Base-by-base conservation (phyloP, 2,888 invertebrate genomes). In the Cecidostiba fungosa region DNA sequence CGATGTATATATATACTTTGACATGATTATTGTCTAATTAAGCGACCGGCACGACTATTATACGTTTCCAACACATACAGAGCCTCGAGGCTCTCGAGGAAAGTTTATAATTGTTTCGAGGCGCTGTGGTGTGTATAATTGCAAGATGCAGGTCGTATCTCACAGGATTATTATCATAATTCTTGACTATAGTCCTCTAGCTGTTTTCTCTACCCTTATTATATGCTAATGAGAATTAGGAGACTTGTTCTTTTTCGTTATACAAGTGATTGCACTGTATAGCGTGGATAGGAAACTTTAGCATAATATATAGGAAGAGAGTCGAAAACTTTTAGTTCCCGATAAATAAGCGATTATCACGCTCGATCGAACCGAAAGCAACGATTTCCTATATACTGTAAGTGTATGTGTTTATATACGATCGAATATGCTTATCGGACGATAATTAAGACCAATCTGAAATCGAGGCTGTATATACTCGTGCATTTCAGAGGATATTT, bases 91-190 rank as follows among this genome's bases (percentile, higher is more conserved):
- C 16, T 14, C 12, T 26, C 66, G 29, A 1, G 36, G 36, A 19
- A 39, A 72, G 29, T 70, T 70, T 14, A 69, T n/a, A 39, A 72
- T n/a, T 39, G 72, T 72, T 72, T 66, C 26, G 66, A 29, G 66
- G 12, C 12, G 66, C 10, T 10, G 16, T 12, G 26, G 66, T 66
- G 23, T 66, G 14, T 66, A 29, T n/a, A 59, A 59, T 59, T 59
- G 54, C n/a, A 23, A 5, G 54, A 59, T 59, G 54, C 54, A 59
- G 23, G 54, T 59, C 23, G n/a, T 59, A n/a, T 59, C 54, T 59
- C n/a, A n/a, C n/a, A 1, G n/a, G n/a, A 19, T 59, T n/a, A n/a
- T 59, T n/a, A n/a, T 59, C 54, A 23, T 59, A 59, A 59, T 59
- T 59, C n/a, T n/a, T 59, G 23, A 8, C 54, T 16, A 12, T 12